Base-by-base conservation (phyloP, 2,888 invertebrate species). In the Temnothorax rugatulus region DNA sequence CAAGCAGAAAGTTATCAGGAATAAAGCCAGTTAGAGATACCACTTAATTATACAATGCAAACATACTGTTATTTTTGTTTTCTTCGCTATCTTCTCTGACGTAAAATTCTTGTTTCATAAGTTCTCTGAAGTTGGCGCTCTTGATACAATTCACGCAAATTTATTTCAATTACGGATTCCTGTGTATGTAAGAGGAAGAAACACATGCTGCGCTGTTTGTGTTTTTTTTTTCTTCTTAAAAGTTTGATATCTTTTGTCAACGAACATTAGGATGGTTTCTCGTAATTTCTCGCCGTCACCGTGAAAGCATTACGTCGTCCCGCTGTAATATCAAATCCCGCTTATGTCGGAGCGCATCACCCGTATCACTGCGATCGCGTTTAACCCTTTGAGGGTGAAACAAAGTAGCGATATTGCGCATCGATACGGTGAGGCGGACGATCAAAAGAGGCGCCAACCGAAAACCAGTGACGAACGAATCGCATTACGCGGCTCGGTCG, bases 381-480 rank as follows among this genome's bases (percentile, higher is more conserved):
- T 82, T 66, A 75, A 76, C 66, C 52, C 66, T 66, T 68, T 83
- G 66, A 68, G 47, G 29, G 15, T 25, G 44, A 66, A 59, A 64
- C 66, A 59, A 76, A 79, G 76, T 81, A 63, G 66, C 57, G 34
- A 66, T 83, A 83, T 59, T 50, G 82, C 44, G 38, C 79, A 66
- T 79, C 79, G 54, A 75, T 47, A 64, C 50, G 52, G n/a, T 18
- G 74, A 38, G 41, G 41, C 41, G 52, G 50, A 34, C 50, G 57
- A 73, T 83, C 73, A 41, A 83, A 84, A 73, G 77, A 77, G 73
- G 73, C 66, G 64, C 57, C 57, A 83, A 73, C 83, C 64, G 73
- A 84, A 83, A 83, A 84, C 73, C 64, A 66, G 84, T 71, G 54
- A 69, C 73, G 73, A 57, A 84, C 84, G 73, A 84, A 84, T 83